Evolutionary conservation across 1,140 invertebrate species (phyloP), one percentile per base, ranked within the genome.

Genomic region (Eumaeus atala): DNA sequence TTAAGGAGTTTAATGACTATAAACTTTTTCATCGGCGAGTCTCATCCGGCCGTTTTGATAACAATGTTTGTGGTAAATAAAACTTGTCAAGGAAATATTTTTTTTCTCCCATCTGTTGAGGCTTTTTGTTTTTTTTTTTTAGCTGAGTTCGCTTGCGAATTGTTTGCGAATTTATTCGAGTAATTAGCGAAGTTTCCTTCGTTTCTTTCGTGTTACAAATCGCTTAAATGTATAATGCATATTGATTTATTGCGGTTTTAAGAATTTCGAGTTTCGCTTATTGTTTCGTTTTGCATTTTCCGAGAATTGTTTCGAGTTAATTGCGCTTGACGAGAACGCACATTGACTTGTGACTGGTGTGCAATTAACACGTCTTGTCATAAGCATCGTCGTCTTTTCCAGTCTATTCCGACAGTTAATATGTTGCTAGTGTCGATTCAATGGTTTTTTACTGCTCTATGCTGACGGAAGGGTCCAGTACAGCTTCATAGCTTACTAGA

Each of bases 41-140:
- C 21, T 6, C 21, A 6, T 64, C 62, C 57, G 65, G 52, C 58
- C 64, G 67, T 69, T 74, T 72, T 67, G 59, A 66, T 82, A 80
- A 84, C 81, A 84, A 80, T 83, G 80, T 83, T 83, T 79, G 75
- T 75, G 76, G 77, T 83, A 82, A 85, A 85, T 80, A 85, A 79
- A 86, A 84, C 74, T 86, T 83, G 79, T 86, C 73, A 83, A 74
- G 77, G 79, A 82, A 84, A 78, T 77, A 74, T 77, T 79, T 84
- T 84, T 74, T 72, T 75, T 3, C 21, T 28, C 21, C 70, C 65
- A 76, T 84, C 77, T 80, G 80, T 69, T 56, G 62, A n/a, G n/a
- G n/a, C n/a, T 48, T 59, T 56, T 62, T 76, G 72, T 74, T 77
- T 74, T 68, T 68, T 74, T 68, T 68, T 79, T 76, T 75, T 77